Evolutionary conservation across 2,888 invertebrate species (phyloP), one percentile per base, ranked within the genome.

Genomic region (Trachelus troglodyta): DNA sequence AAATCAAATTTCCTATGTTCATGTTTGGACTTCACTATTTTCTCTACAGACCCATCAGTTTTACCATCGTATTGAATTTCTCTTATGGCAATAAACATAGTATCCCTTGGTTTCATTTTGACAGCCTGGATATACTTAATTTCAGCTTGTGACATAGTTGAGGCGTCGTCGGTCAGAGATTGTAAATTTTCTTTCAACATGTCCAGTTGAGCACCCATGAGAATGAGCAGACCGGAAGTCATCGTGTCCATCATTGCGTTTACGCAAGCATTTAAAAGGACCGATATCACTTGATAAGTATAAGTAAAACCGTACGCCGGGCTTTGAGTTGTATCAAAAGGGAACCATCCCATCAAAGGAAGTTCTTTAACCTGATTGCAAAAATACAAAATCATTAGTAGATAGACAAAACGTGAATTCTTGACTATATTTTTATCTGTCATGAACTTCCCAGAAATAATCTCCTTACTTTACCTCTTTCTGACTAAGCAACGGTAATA

Each of bases 241-340:
- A 93, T 84, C 0, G 92, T 92, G 78, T 94, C 94, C 81, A 93
- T 92, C 80, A 91, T 91, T 1, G 94, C 92, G 86, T 94, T 94
- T 77, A 93, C 90, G 77, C 89, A 89, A 0, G 93, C 94, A 1
- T 93, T 92, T 31, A 93, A 84, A 68, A 90, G 87, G 12, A 93
- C 89, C 0, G 92, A 92, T 0, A 90, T 83, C 1, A 92, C 90
- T 85, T 94, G 93, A 82, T 94, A 93, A 1, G 88, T 79, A 84
- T 92, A 93, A 1, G 92, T 92, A 35, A 92, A 78, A 85, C 92
- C 92, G 85, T 91, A 92, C 15, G 84, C 84, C 9, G 93, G 93
- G 0, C 92, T 91, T 76, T 82, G 83, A 0, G 90, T 86, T 0
- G 91, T 92, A 80, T 92, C 89, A 81, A 93, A 92, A 0, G 93